phyloP scores from a whole-genome alignment of 2,113 vertebrate species.

The Anarrhichthys ocellatus region DNA sequence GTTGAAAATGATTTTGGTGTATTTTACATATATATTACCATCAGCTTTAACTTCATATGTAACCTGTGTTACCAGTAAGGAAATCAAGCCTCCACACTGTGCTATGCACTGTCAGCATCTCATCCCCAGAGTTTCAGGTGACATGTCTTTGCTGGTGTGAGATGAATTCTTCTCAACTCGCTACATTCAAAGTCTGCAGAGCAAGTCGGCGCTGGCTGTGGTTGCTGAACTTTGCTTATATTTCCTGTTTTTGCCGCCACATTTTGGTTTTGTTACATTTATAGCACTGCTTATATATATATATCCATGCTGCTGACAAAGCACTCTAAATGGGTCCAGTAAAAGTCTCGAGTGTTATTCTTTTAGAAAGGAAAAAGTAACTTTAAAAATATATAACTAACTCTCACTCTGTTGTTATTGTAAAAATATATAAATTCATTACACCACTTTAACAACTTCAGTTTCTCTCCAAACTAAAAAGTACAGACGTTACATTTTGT shows the following conservation, averaged over 20 bases:
- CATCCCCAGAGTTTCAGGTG: background rate
- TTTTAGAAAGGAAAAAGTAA: background rate
- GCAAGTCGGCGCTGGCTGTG: background rate
- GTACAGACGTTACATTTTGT: no score
- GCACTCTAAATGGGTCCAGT: background rate
- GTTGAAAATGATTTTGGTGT: background rate
- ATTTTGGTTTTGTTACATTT: conserved; percentile 1
- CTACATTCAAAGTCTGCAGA: background rate
- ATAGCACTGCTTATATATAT: background rate
- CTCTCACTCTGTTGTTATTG: background rate
- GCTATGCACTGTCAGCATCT: background rate
- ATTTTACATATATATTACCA: background rate
- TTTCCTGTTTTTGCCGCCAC: conserved; percentile 28
- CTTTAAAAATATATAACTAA: background rate
- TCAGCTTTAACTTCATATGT: background rate
- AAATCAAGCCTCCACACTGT: background rate
- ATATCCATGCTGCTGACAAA: background rate
- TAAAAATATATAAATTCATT: background rate
- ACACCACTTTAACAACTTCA: no score
- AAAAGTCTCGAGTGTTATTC: background rate
- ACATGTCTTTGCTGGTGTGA: background rate
- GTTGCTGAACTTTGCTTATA: background rate
- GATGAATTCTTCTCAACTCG: background rate
- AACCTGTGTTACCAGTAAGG: background rate
- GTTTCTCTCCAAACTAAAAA: no score